These are phyloP conservation scores for Equus przewalskii DNA, from an alignment of 2,113 vertebrate species.

Conservation along the genomic window DNA sequence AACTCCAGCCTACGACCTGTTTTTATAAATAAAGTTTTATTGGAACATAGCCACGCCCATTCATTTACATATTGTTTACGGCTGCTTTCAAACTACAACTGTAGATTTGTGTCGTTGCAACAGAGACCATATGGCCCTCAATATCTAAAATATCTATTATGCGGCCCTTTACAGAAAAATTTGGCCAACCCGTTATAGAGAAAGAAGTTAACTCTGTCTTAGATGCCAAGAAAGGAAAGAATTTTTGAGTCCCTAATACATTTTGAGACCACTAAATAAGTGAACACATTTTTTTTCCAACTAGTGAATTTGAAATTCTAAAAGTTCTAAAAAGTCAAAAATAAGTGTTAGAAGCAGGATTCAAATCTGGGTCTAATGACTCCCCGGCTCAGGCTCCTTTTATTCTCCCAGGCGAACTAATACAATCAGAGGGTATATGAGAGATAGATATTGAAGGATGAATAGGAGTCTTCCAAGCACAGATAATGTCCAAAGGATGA, in stretches of 20 bases:
- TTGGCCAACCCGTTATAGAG: neutral
- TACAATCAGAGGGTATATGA: neutral
- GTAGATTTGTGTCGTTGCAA: neutral
- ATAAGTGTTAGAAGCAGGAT: neutral
- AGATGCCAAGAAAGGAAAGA: neutral
- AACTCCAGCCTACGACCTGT: neutral
- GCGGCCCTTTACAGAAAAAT: neutral
- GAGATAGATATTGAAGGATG: neutral
- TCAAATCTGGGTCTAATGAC: neutral
- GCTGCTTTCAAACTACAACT: too few species aligned
- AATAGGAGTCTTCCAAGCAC: neutral
- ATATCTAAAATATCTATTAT: neutral
- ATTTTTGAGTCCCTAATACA: neutral
- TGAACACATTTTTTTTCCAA: neutral
- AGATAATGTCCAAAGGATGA: neutral
- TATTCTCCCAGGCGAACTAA: neutral
- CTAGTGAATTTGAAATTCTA: neutral
- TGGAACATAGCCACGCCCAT: neutral
- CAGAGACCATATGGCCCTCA: neutral
- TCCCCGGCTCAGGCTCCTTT: neutral
- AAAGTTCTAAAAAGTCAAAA: neutral
- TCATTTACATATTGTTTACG: neutral
- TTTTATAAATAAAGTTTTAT: constrained; percentile 45
- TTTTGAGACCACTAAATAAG: neutral
- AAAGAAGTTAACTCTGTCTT: neutral